phyloP scores from a whole-genome alignment of 2,113 vertebrate genomes.

The Lamprologus ornatipinnis region DNA sequence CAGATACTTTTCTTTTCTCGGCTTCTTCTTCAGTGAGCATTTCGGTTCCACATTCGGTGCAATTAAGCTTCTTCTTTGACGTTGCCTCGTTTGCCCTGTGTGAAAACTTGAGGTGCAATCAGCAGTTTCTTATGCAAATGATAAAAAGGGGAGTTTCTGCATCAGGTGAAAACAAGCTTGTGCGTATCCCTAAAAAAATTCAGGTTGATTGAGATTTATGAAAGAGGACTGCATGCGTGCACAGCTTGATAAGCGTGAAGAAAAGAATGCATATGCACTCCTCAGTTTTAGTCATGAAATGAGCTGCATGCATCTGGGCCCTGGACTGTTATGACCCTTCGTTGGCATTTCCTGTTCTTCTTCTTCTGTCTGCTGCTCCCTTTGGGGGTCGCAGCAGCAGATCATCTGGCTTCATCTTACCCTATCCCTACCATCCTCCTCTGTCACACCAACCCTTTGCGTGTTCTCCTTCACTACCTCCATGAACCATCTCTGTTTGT shows the following conservation, averaged over 20 bases:
- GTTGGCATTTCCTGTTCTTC: not conserved
- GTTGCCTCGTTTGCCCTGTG: not conserved
- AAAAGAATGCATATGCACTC: not conserved
- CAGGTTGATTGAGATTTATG: not conserved
- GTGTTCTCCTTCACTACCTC: not conserved
- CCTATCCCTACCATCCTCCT: not conserved
- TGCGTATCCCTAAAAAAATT: not conserved
- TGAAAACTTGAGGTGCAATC: not conserved
- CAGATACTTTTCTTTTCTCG: not conserved
- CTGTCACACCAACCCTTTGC: not conserved
- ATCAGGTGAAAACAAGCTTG: not conserved
- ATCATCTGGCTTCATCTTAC: not conserved
- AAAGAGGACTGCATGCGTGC: not conserved
- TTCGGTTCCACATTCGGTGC: not conserved
- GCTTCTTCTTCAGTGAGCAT: not conserved
- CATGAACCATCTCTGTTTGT: not conserved
- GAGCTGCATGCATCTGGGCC: not conserved
- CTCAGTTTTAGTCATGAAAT: not conserved
- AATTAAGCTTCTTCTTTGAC: not conserved
- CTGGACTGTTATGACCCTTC: not conserved
- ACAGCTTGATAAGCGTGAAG: not conserved
- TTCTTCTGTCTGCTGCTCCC: not conserved
- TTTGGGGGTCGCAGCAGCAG: not conserved
- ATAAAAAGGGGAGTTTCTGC: not conserved
- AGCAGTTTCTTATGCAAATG: not conserved